Percentiles rank a stretch among this genome's conserved stretches.
phyloP scores from a whole-genome alignment of 2,797 vertebrate genomes.

The Crocidura indochinensis region DNA sequence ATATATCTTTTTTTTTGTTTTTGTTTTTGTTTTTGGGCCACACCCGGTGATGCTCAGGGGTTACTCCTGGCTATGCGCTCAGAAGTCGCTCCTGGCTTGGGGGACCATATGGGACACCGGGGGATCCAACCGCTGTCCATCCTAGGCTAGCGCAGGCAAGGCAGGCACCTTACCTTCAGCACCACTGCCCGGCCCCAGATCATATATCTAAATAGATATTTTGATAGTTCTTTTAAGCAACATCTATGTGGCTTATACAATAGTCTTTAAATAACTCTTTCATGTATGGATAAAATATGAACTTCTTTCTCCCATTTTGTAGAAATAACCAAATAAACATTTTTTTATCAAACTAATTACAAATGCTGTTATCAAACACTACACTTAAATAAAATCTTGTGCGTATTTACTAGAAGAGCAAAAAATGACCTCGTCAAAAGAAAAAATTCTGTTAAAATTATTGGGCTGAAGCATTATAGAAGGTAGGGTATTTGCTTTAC shows the following conservation, averaged over 20 bases:
- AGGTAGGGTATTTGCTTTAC: too few species aligned
- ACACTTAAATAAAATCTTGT: constrained; percentile 22
- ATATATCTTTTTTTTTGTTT: not conserved
- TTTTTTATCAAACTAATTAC: not conserved
- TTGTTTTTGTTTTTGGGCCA: too few species aligned
- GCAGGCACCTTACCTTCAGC: too few species aligned
- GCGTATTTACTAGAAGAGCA: constrained; percentile 44
- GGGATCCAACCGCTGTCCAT: too few species aligned
- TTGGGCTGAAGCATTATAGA: too few species aligned
- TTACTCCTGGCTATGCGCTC: too few species aligned
- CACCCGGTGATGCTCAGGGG: too few species aligned
- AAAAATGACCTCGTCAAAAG: constrained; percentile 1
- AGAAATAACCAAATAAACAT: not conserved
- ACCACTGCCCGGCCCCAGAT: too few species aligned
- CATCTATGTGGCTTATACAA: not conserved
- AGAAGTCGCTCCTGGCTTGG: too few species aligned
- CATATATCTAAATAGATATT: too few species aligned
- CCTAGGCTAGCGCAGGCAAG: too few species aligned
- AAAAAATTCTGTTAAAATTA: constrained; percentile 11
- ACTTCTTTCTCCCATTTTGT: not conserved
- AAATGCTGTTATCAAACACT: constrained; percentile 14
- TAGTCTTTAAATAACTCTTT: constrained; percentile 9
- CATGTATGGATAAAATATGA: constrained; percentile 44
- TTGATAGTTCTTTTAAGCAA: not conserved
- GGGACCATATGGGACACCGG: too few species aligned